Base-by-base conservation (phyloP, 1,140 invertebrate species). In the Zaprionus davidi region DNA sequence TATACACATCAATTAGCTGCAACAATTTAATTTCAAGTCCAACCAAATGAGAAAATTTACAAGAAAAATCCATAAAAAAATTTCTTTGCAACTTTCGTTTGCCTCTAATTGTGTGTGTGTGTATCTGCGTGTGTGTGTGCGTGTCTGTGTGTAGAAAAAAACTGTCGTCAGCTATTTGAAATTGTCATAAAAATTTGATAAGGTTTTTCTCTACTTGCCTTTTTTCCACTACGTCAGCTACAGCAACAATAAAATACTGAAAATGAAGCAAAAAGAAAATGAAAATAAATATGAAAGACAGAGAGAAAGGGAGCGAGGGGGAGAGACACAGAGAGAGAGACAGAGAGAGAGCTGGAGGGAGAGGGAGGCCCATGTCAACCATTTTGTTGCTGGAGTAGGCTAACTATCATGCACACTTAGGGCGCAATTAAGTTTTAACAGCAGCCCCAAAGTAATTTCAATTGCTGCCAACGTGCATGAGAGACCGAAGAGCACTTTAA, bases 171-270 rank as follows among this genome's bases (percentile, higher is more conserved):
- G 83, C 84, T 78, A 88, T 87, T 87, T 87, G 41, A 87, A 87
- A 83, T 78, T 88, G 80, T 79, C 83, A 82, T 87, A 72, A 70
- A 87, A 87, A 78, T 87, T 83, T 87, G 84, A 87, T 87, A 88
- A 87, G 83, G 80, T 78, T 87, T 80, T 84, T 72, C 71, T 66
- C 28, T 46, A 59, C 76, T 79, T 34, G 51, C 60, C 24, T 41
- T 65, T 66, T 84, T 86, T 79, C 38, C 41, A 51, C 80, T 53
- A 64, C 81, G 80, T 83, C 81, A 82, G 80, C 79, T 28, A 77
- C 65, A 76, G 36, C 49, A 66, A 78, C 73, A 76, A 71, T 63
- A 57, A 66, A 69, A 55, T 51, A 46, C 41, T 67, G 24, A 24
- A 68, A 73, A 74, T 49, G 57, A 68, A 53, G n/a, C 51, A 73